phyloP scores from a whole-genome alignment of 2,888 invertebrate genomes.

The Drosophila limbata region DNA sequence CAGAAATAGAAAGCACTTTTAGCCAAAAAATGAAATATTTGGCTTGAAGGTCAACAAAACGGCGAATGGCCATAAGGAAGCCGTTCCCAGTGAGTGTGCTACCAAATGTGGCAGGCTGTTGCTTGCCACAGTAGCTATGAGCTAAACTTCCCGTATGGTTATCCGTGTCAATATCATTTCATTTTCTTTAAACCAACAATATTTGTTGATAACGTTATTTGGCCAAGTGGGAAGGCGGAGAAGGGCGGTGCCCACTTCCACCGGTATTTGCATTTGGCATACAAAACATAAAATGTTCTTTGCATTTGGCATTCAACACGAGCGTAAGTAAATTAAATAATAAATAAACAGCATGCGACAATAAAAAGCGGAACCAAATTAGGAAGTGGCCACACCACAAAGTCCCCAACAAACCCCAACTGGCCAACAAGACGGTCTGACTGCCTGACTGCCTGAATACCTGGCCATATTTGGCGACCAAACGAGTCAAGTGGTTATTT shows the following conservation, averaged over 20 bases:
- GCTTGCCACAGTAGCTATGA: conserved; percentile 11
- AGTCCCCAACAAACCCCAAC: conserved; percentile 41
- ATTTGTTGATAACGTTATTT: conserved; percentile 35
- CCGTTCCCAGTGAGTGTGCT: conserved; percentile 21
- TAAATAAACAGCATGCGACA: conserved; percentile 64
- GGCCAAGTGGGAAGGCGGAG: not conserved
- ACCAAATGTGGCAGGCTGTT: conserved; percentile 32
- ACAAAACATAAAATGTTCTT: conserved; percentile 61
- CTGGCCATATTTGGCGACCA: conserved; percentile 58
- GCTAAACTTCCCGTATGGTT: conserved; percentile 64
- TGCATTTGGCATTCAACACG: conserved; percentile 69
- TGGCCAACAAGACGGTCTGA: conserved; percentile 18
- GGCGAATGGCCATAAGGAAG: conserved; percentile 50
- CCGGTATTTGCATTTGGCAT: conserved; percentile 75
- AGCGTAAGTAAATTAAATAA: conserved; percentile 68
- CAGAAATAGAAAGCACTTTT: conserved; percentile 68
- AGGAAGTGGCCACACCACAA: conserved; percentile 71
- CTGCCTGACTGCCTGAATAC: conserved; percentile 22
- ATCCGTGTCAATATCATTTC: conserved; percentile 70
- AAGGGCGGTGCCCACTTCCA: conserved; percentile 28
- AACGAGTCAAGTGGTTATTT: conserved; percentile 56
- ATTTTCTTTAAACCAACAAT: conserved; percentile 51
- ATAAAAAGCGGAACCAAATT: conserved; percentile 76
- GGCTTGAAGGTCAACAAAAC: conserved; percentile 66
- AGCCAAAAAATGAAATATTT: conserved; percentile 38